These are phyloP conservation scores for Hiodon tergisus DNA, from an alignment of 2,113 vertebrate genomes.

Conservation along the genomic window DNA sequence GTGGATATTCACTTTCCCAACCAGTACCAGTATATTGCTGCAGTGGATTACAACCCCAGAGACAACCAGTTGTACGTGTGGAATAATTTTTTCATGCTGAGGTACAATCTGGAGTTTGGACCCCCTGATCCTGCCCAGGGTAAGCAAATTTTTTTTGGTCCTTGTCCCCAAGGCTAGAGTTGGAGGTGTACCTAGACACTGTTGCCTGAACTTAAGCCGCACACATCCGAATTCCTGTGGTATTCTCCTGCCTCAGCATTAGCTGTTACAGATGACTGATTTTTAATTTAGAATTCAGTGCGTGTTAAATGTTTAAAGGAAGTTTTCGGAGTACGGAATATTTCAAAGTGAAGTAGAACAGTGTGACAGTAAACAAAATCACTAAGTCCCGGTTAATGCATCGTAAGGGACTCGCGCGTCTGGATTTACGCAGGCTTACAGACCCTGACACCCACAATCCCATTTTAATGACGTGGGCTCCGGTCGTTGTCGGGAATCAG, in stretches of 20 bases:
- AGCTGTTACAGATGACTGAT: conserved; percentile 46
- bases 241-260: neutral
- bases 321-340: conserved; percentile 26
- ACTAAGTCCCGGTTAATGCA: neutral
- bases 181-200: neutral
- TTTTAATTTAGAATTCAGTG: conserved; percentile 54
- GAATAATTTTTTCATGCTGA: conserved; percentile 97
- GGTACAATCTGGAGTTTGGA: conserved; percentile 91
- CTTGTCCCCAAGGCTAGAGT: neutral
- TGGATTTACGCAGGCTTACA: neutral
- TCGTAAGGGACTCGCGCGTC: neutral
- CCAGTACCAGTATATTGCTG: conserved; percentile 94
- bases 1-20: conserved; percentile 90
- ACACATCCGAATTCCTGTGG: conserved; percentile 8
- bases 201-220: neutral
- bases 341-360: neutral
- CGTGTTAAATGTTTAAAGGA: conserved; percentile 43
- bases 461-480: neutral
- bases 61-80: conserved; percentile 97
- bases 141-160: conserved; percentile 49
- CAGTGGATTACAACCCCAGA: conserved; percentile 98
- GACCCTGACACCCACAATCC: neutral
- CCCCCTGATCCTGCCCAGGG: conserved; percentile 94
- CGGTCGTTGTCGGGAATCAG: neutral
- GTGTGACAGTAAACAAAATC: conserved; percentile 34